Evolutionary conservation across 2,888 invertebrate genomes (phyloP).

Genomic region (Heliconius ethilla): DNA sequence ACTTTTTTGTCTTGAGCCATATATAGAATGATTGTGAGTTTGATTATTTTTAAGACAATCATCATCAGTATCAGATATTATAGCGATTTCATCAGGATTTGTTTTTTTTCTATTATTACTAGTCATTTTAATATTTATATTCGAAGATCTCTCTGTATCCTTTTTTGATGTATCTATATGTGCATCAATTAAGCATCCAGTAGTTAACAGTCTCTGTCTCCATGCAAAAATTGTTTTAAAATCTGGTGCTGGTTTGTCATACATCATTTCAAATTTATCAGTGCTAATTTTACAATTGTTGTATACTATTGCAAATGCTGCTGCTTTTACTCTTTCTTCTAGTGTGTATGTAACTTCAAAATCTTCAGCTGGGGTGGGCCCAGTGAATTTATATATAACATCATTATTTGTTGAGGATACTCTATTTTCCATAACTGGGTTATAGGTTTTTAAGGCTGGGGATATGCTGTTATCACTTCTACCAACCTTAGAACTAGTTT

Average conservation of each 20-base stretch:
- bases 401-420: conserved; percentile 75
- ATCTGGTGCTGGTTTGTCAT: conserved; percentile 76
- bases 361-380: conserved; percentile 62
- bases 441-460: conserved; percentile 54
- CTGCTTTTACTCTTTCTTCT: conserved; percentile 70
- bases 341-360: conserved; percentile 70
- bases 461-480: conserved; percentile 57
- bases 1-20: conserved; percentile 55
- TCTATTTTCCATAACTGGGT: conserved; percentile 76
- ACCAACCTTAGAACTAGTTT: conserved; percentile 63
- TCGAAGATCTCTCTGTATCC: conserved; percentile 15
- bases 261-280: conserved; percentile 68
- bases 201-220: conserved; percentile 67
- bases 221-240: conserved; percentile 76
- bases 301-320: conserved; percentile 73
- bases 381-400: conserved; percentile 66
- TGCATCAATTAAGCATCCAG: conserved; percentile 72
- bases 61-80: conserved; percentile 65
- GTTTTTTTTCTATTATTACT: conserved; percentile 46
- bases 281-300: conserved; percentile 75
- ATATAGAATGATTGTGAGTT: conserved; percentile 44
- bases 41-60: conserved; percentile 51
- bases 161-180: conserved; percentile 54
- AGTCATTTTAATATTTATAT: neutral
- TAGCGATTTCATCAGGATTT: conserved; percentile 73